phyloP scores from a whole-genome alignment of 37 sponge, comb jelly and placozoan species.

The Diacarnus erythraeanus region DNA sequence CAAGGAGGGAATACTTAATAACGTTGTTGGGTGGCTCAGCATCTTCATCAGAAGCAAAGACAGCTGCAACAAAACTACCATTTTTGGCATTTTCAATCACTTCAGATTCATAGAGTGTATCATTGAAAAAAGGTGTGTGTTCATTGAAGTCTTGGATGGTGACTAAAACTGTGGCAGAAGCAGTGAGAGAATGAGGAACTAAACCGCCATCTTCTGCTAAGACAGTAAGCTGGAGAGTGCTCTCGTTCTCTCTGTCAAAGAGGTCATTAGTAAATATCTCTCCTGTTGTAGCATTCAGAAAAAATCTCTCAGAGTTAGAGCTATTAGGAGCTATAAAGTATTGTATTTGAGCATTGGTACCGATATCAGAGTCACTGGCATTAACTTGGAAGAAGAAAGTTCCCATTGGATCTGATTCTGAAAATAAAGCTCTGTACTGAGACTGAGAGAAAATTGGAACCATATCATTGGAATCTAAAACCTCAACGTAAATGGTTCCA shows the following conservation, averaged over 20 bases:
- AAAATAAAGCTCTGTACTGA: slow-evolving; percentile 26
- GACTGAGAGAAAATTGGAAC: slow-evolving; percentile 47
- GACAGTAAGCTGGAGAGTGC: slow-evolving; percentile 21
- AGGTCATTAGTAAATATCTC: slow-evolving; percentile 36
- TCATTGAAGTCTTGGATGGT: slow-evolving; percentile 55
- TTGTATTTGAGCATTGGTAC: slow-evolving; percentile 46
- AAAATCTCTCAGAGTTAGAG: slow-evolving; percentile 21
- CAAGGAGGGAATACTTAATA: slow-evolving; percentile 37
- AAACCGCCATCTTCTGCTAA: slow-evolving; percentile 64
- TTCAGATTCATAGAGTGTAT: slow-evolving; percentile 17
- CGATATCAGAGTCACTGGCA: slow-evolving; percentile 71
- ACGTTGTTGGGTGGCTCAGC: slow-evolving; percentile 50
- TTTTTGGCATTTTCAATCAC: slow-evolving; percentile 55
- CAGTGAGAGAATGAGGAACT: slow-evolving; percentile 29
- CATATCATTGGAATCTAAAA: slow-evolving; percentile 65
- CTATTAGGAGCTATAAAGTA: slow-evolving; percentile 45
- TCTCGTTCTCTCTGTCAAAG: slow-evolving; percentile 63
- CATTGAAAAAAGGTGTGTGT: slow-evolving; percentile 42
- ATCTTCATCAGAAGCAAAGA: slow-evolving; percentile 57
- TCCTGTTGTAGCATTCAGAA: slow-evolving; percentile 27
- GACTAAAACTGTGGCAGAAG: slow-evolving; percentile 36
- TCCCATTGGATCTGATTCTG: slow-evolving; percentile 39
- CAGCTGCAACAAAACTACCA: slow-evolving; percentile 31
- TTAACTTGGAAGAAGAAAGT: slow-evolving; percentile 34
- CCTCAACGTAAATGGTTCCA: slow-evolving; percentile 32